Base-by-base conservation (phyloP, 2,888 invertebrate species). In the Polydrusus pterygomalis region DNA sequence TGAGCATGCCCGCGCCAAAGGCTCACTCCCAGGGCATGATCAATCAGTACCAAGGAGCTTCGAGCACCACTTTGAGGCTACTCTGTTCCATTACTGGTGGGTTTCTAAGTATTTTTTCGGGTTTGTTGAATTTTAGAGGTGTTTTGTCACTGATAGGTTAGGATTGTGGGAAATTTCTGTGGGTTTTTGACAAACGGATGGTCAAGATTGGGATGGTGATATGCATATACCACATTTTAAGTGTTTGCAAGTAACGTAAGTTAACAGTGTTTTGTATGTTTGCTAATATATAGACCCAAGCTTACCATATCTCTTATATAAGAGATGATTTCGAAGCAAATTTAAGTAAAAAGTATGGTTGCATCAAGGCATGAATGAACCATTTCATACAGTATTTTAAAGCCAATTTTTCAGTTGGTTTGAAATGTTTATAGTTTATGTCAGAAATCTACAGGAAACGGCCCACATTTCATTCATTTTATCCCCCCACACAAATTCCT, bases 1-100 rank as follows among this genome's bases (percentile, higher is more conserved):
- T 99, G 82, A 98, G 97, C 73, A 96, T 98, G 87, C 99, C 99
- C 9, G 92, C 97, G 84, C 93, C 95, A 1, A 90, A 92, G 84
- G 88, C 90, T 5, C 88, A 88, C 77, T 89, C 89, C 0, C 89
- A 90, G 79, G 89, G 90, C 78, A 95, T 96, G 96, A 93, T 96
- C 73, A 96, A 96, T 88, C 94, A 95, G 83, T 95, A 95, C 86
- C 92, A 91, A 11, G 93, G 92, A 11, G 79, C 76, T 43, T 93
- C 92, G 82, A 93, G 96, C 17, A 95, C 96, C 9, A 96, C 97
- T 0, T 91, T 99, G 49, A 92, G 99, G 25, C 91, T 98, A 58
- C 91, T 98, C 69, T 98, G 97, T 90, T 97, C 97, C 75, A 97
- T 98, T 80, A 97, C 97, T 87, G 98, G 93, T 93, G 89, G 87